Percentiles rank a stretch among this genome's conserved stretches.
Conservation (phyloP, 2,797 vertebrate genomes). For the Darevskia nairensis region DNA sequence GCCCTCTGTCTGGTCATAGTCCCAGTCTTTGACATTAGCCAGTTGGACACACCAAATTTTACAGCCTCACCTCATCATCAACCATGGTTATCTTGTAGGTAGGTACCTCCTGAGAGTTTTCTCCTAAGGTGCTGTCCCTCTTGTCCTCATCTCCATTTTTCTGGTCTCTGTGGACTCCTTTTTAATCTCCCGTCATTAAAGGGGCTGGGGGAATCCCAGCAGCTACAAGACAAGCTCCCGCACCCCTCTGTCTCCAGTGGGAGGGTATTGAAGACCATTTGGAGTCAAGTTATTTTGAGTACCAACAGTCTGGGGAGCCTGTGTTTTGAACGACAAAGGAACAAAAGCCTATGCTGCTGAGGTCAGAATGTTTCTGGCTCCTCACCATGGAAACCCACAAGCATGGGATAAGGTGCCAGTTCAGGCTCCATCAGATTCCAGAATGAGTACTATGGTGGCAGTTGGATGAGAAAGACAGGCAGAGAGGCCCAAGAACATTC, state of each 20-base stretch:
- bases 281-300: not conserved
- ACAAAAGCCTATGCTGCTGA: not conserved
- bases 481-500: not conserved
- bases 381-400: not conserved
- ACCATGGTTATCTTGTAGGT: not conserved
- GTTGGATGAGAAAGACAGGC: not conserved
- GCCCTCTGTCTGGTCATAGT: too few relatives aligned
- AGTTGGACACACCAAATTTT: not conserved
- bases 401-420: too few relatives aligned
- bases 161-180: not conserved
- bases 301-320: not conserved
- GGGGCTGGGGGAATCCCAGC: not conserved
- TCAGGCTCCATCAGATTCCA: not conserved
- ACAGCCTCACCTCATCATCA: not conserved
- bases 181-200: not conserved
- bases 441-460: not conserved
- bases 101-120: not conserved
- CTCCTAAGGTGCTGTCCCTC: not conserved
- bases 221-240: not conserved
- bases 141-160: not conserved
- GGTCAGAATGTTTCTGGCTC: not conserved
- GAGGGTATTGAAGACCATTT: not conserved
- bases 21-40: not conserved
- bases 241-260: too few relatives aligned
- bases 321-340: not conserved